Evolutionary conservation across 1,140 invertebrate genomes (phyloP), one percentile per base, ranked within the genome.

Genomic region (Drosophila grimshawi): DNA sequence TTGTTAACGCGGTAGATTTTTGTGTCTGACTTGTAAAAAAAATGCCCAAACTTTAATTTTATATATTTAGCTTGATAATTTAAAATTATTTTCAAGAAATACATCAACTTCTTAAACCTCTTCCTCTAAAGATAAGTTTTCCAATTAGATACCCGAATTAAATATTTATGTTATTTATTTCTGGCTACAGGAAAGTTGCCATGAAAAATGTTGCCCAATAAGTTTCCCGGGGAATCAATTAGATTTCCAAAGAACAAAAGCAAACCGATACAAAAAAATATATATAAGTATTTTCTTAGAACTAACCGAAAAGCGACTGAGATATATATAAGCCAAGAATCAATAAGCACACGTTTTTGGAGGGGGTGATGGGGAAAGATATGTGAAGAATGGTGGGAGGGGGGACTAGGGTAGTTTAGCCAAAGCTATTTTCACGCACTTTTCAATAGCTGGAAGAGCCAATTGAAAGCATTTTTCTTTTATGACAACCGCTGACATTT

Each of bases 401-500:
- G n/a, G 43, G 19, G 11, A 1, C 1, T 8, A 37, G n/a, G 3
- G 5, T 4, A 27, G 51, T 5, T 1, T 30, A 19, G 11, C 3
- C 8, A 32, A 6, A 35, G 27, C 55, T 29, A 32, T 68, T 73
- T 73, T 41, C 63, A 62, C 57, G 35, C 55, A 48, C 43, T 64
- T 60, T 41, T 46, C 61, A 62, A 41, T 64, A 37, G 46, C 65
- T 62, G 41, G 56, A 61, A 45, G 60, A 45, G 70, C 11, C 64
- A 59, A 80, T 78, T 43, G 76, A 62, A 78, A 69, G 51, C 72
- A 71, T 76, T 70, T 82, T 72, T 69, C 63, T 79, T 35, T 68
- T 82, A 80, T 83, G 75, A 71, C 70, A 65, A 61, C 62, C 46
- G 66, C 68, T 78, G 74, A 86, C 70, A 78, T 72, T 72, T 80